Percentiles rank a stretch among this genome's conserved stretches.
Conservation (phyloP, 2,888 invertebrate species). For the Lithosia quadra region DNA sequence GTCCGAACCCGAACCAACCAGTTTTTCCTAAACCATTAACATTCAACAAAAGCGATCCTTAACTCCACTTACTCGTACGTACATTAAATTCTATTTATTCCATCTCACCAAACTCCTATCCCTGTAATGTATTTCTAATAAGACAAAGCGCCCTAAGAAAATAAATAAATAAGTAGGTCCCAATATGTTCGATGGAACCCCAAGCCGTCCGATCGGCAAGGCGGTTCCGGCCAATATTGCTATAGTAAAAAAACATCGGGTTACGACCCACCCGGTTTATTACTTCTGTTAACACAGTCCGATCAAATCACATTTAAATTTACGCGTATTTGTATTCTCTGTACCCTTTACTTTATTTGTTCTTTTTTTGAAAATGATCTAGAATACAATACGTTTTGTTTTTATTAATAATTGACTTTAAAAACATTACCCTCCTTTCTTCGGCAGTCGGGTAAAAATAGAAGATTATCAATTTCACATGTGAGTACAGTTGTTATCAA, state of each 20-base stretch:
- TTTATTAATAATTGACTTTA: no score
- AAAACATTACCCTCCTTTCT: no score
- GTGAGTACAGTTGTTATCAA: no score
- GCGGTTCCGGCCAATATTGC: conserved; percentile 42
- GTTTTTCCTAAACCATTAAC: neutral
- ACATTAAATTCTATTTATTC: neutral
- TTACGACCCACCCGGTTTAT: conserved; percentile 45
- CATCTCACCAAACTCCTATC: neutral
- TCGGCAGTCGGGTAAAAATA: no score
- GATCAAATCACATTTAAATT: conserved; percentile 52
- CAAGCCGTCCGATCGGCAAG: conserved; percentile 34
- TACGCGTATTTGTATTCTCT: conserved; percentile 32
- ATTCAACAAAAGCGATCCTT: neutral
- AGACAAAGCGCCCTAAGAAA: neutral
- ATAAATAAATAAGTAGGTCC: conserved; percentile 20
- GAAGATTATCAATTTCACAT: no score
- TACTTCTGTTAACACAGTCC: conserved; percentile 52
- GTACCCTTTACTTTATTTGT: conserved; percentile 18
- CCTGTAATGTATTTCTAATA: conserved; percentile 3
- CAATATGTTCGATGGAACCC: conserved; percentile 41
- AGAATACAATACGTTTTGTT: neutral
- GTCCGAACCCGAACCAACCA: neutral
- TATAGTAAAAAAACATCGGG: conserved; percentile 50
- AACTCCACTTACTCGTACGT: neutral
- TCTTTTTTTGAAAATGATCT: conserved; percentile 5